Evolutionary conservation across 2,797 vertebrate species (phyloP).

Genomic region (Crocodylus rhombifer): DNA sequence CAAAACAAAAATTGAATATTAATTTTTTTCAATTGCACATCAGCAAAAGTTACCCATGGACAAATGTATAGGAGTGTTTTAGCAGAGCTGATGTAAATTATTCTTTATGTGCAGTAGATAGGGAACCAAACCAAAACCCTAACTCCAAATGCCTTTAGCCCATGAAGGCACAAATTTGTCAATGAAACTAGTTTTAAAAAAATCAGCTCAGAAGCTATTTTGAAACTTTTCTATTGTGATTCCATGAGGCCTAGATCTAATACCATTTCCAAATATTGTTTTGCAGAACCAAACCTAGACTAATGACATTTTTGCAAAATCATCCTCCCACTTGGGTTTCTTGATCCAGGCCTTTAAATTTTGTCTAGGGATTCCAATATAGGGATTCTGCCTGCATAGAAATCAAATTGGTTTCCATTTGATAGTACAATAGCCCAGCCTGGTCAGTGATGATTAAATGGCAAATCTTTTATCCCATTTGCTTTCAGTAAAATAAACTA

Average conservation of each 20-base stretch:
- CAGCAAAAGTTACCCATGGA: conserved; percentile 12
- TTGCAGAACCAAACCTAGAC: not conserved
- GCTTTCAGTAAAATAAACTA: not conserved
- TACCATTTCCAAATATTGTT: not conserved
- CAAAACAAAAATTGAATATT: conserved; percentile 43
- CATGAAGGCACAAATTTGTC: not conserved
- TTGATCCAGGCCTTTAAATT: not conserved
- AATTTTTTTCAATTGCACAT: conserved; percentile 36
- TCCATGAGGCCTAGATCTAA: not conserved
- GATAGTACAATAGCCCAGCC: not conserved
- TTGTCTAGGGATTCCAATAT: not conserved
- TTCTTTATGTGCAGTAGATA: conserved; percentile 28
- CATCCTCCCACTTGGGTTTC: not conserved
- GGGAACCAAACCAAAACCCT: not conserved
- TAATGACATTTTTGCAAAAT: not conserved
- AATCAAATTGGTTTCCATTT: not conserved
- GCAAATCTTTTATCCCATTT: not conserved
- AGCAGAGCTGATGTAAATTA: conserved; percentile 24
- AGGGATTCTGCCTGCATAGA: not conserved
- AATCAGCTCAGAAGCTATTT: not conserved
- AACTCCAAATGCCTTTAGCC: not conserved
- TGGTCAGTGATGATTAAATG: not conserved
- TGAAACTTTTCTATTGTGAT: not conserved
- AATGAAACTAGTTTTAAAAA: not conserved
- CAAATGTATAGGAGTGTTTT: conserved; percentile 18